Base-by-base conservation (phyloP, 2,888 invertebrate species). In the Drosophila mulleri region DNA sequence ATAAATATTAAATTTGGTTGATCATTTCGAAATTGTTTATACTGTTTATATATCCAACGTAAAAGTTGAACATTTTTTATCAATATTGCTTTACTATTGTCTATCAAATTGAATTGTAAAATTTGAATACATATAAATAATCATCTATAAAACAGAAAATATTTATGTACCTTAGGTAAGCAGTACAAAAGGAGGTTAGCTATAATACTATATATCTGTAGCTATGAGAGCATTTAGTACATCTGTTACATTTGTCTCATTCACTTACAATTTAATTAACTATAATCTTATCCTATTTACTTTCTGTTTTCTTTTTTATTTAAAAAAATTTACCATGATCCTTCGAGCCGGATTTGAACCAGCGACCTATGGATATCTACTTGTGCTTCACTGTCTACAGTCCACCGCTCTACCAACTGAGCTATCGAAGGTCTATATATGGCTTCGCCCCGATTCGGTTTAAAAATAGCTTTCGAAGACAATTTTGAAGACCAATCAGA, bases 331-430 rank as follows among this genome's bases (percentile, higher is more conserved):
- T 3, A 20, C 3, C 48, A 52, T n/a, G 75, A 78, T 88, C 85
- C 86, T 86, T 86, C 86, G 86, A 86, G 86, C 86, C 86, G 86
- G 86, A 87, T 88, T 87, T 87, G 88, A 87, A 87, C 86, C 86
- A 87, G 86, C 86, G 88, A 87, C 86, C 88, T 88, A 88, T 88
- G 86, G 86, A 87, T 87, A 23, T 60, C 86, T 82, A 62, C 23
- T 23, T 23, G 32, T 18, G n/a, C 3, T 18, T 41, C 11, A 16
- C 39, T 18, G 32, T 20, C 86, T 87, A 87, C 86, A 87, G 86
- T 87, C 86, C 88, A 87, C 86, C 86, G 86, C 86, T 87, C 88
- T 87, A 87, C 86, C 88, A 87, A 87, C 86, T 87, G 88, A 87
- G 88, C 86, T 87, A 87, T 88, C 88, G 86, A 87, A 88, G 86